Evolutionary conservation across 1,140 invertebrate species (phyloP), one percentile per base, ranked within the genome.

Genomic region (Agraylea sexmaculata): DNA sequence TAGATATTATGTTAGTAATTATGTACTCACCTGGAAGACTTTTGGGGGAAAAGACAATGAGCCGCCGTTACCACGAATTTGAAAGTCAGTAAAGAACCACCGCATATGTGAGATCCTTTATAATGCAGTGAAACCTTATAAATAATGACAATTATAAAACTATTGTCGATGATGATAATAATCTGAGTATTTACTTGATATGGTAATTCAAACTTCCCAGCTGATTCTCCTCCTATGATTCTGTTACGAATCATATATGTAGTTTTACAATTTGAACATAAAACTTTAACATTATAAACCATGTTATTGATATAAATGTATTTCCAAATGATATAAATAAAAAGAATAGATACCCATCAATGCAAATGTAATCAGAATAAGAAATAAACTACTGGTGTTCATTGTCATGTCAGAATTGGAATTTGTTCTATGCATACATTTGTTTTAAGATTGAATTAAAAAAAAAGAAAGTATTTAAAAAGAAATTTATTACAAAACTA

Each of bases 351-450:
- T 31, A 5, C 12, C 8, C 5, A 15, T 10, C 16, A 4, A 4
- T 4, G 13, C 3, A 33, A 33, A 16, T 17, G 15, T 3, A 36
- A 19, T 36, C 20, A 15, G 17, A 18, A 22, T 36, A 13, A 36
- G 10, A 36, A 36, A 12, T 36, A 22, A 18, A 36, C 22, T 23
- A 36, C 32, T 40, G 30, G 32, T 40, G 30, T 28, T 31, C 30
- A 40, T 31, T 31, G 22, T 31, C n/a, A n/a, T n/a, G n/a, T n/a
- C n/a, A n/a, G n/a, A n/a, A n/a, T n/a, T n/a, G n/a, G n/a, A n/a
- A n/a, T n/a, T n/a, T n/a, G n/a, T n/a, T n/a, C n/a, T n/a, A n/a
- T n/a, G n/a, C n/a, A n/a, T n/a, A n/a, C n/a, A n/a, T n/a, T n/a
- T n/a, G n/a, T n/a, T n/a, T n/a, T n/a, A n/a, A n/a, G n/a, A n/a